These are phyloP conservation scores for Pseudeuparius sepicola DNA, from an alignment of 2,888 invertebrate species.

Conservation along the genomic window DNA sequence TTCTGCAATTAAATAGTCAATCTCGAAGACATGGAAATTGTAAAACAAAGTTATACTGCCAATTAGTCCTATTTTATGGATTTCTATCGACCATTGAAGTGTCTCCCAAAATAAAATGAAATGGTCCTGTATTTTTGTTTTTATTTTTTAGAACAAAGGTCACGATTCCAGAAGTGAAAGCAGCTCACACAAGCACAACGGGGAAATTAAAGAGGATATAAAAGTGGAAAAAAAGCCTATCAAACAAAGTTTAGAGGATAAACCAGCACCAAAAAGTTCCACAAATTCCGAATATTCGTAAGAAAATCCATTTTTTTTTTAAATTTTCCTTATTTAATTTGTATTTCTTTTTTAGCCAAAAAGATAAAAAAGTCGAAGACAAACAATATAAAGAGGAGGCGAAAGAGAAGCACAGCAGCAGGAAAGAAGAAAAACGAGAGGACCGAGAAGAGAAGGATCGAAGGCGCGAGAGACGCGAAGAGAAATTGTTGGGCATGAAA, in stretches of 20 bases:
- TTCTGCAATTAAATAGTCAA: no score
- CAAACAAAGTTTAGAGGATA: constrained; percentile 27
- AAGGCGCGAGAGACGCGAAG: constrained; percentile 46
- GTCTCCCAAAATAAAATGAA: no score
- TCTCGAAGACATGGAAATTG: no score
- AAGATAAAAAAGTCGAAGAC: constrained; percentile 14
- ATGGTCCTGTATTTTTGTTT: no score
- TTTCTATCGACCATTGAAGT: no score
- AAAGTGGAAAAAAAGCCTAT: constrained; percentile 29
- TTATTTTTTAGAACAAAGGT: constrained; percentile 18
- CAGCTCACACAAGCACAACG: constrained; percentile 39
- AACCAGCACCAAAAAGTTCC: constrained; percentile 24
- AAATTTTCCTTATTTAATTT: no score
- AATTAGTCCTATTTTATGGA: no score
- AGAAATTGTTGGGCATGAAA: constrained; percentile 30
- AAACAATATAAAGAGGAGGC: constrained; percentile 31
- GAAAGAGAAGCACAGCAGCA: constrained; percentile 40
- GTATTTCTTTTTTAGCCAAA: no score
- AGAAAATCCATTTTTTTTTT: no score
- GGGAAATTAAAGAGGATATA: constrained; percentile 36
- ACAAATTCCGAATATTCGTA: constrained; percentile 11
- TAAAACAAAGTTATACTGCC: no score
- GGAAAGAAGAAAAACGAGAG: constrained; percentile 43
- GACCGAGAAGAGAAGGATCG: constrained; percentile 53
- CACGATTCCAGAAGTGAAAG: constrained; percentile 28